These are phyloP conservation scores for Corella eumyota DNA, from an alignment of 23 tunicate species.

Conservation along the genomic window DNA sequence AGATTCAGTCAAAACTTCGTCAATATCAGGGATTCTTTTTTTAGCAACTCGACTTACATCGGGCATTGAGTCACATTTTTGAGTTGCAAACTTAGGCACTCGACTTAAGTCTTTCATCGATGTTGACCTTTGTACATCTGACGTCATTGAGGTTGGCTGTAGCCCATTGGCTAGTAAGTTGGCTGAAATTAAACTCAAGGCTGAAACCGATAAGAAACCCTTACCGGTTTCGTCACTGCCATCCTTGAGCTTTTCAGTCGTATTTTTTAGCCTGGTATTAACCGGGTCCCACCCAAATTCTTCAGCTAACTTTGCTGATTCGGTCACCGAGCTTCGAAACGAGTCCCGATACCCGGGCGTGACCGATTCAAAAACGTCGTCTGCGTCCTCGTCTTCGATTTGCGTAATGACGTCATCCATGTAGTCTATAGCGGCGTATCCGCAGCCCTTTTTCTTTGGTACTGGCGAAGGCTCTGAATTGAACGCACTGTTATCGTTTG, in stretches of 20 bases:
- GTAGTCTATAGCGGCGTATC: slow-evolving; percentile 11
- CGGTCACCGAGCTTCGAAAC: not conserved
- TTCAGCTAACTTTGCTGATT: too few relatives aligned
- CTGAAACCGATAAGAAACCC: slow-evolving; percentile 9
- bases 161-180: not conserved
- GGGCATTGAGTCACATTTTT: slow-evolving; percentile 31
- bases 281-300: slow-evolving; percentile 20
- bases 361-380: slow-evolving; percentile 1
- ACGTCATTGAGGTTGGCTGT: not conserved
- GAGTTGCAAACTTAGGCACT: not conserved
- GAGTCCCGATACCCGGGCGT: not conserved
- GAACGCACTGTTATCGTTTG: too few relatives aligned
- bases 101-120: slow-evolving; percentile 11
- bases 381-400: slow-evolving; percentile 23
- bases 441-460: not conserved
- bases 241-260: not conserved
- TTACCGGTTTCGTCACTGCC: not conserved
- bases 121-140: not conserved
- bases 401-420: slow-evolving; percentile 28
- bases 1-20: slow-evolving; percentile 14
- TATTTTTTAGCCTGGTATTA: not conserved
- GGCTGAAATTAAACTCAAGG: slow-evolving; percentile 17
- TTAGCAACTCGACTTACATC: slow-evolving; percentile 17
- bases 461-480: too few relatives aligned
- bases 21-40: slow-evolving; percentile 28